Evolutionary conservation across 2,113 vertebrate genomes (phyloP), one percentile per base, ranked within the genome.

Genomic region (Colius striatus): DNA sequence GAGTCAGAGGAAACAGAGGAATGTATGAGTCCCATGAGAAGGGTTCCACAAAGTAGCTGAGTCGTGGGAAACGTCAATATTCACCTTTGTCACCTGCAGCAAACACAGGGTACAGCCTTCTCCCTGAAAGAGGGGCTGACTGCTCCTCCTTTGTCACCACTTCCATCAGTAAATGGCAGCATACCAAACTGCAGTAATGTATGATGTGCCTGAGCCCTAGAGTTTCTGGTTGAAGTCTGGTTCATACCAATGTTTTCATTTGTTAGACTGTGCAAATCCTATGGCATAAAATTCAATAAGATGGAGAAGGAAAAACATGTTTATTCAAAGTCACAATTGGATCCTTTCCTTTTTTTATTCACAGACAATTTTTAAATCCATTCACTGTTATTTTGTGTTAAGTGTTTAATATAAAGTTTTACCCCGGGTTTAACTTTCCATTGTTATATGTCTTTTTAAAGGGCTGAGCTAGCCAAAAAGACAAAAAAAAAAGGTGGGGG

Each of bases 21-120:
- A 16, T 2, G 2, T 5, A 6, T 2, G 7, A 34, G 16, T 67
- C 27, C 23, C 0, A 0, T 16, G 43, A 60, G 43, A 21, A 41
- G 70, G 15, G 30, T 34, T 20, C 50, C 36, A 34, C 5, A 1
- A 26, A 18, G 27, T 62, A 51, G n/a, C 30, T 30, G 79, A 90
- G 85, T 54, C 4, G 0, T 0, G 4, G n/a, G 30, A 38, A 75
- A 77, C 51, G 16, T 20, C 5, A 1, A 43, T 27, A n/a, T 14
- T 21, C 71, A 30, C 29, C 19, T 63, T 6, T 4, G 4, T 36
- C n/a, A 11, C 57, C 71, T 26, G 16, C 53, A 88, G 57, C 34
- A 58, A 41, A 38, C 13, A 57, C 36, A 51, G 48, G 27, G 25
- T 27, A 30, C 32, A 62, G 57, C 61, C 30, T 19, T 20, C 23